phyloP scores from a whole-genome alignment of 1,140 invertebrate species.

The Oncopodura yosiiana region DNA sequence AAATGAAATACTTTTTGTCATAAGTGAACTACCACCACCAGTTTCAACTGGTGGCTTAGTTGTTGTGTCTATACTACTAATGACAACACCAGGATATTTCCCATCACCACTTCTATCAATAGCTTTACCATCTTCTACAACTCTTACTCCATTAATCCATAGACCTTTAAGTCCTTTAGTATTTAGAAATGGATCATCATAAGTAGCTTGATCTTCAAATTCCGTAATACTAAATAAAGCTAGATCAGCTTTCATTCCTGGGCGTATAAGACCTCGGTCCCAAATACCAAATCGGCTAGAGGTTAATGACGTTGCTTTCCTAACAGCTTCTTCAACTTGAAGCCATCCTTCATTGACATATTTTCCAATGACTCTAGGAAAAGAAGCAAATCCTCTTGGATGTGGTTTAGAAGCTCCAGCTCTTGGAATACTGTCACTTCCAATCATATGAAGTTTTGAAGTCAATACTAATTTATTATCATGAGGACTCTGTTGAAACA shows the following conservation, averaged over 20 bases:
- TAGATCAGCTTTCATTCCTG: constrained; percentile 24
- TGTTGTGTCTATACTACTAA: no score
- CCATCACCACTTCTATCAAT: no score
- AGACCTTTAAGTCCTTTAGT: constrained; percentile 17
- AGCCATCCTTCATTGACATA: constrained; percentile 14
- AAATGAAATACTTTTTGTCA: no score
- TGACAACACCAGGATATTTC: constrained; percentile 20
- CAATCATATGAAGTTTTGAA: constrained; percentile 22
- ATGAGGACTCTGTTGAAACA: constrained; percentile 25
- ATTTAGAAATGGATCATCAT: constrained; percentile 19
- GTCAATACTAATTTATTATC: constrained; percentile 22
- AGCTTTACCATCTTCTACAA: constrained; percentile 12
- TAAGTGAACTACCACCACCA: no score
- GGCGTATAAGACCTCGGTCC: constrained; percentile 19
- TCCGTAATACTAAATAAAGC: constrained; percentile 14
- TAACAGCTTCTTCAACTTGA: constrained; percentile 23
- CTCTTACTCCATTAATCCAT: constrained; percentile 23
- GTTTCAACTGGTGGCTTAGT: no score
- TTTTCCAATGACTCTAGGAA: constrained; percentile 23
- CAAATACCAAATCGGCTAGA: constrained; percentile 20
- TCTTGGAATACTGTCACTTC: constrained; percentile 30
- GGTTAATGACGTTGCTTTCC: constrained; percentile 22
- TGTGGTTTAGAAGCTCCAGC: constrained; percentile 29
- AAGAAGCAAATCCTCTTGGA: constrained; percentile 25
- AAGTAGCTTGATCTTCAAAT: constrained; percentile 21